These are phyloP conservation scores for Nothura maculosa DNA, from an alignment of 2,797 vertebrate genomes.

Conservation along the genomic window DNA sequence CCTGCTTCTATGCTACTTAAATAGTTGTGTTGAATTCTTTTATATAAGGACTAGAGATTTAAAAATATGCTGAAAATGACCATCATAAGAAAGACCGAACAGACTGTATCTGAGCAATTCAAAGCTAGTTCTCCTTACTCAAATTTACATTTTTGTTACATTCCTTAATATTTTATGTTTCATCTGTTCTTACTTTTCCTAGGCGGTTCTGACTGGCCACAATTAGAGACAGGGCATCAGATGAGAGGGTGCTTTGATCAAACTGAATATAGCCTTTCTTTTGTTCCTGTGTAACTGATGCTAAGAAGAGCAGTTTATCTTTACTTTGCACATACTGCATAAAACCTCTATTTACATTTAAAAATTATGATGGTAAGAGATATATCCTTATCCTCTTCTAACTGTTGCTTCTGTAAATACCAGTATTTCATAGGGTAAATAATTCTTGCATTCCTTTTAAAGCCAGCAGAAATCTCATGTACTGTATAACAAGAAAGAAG, in stretches of 20 bases:
- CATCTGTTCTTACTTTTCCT: conserved; percentile 21
- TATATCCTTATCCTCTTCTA: not conserved
- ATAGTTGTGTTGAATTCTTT: not conserved
- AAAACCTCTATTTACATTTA: not conserved
- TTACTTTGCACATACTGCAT: not conserved
- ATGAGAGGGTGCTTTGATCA: not conserved
- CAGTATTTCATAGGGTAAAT: not conserved
- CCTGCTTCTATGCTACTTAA: not conserved
- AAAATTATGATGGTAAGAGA: not conserved
- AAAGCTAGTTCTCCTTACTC: not conserved
- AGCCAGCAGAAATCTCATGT: not conserved
- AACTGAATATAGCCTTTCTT: not conserved
- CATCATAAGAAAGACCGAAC: not conserved
- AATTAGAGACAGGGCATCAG: not conserved
- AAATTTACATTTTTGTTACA: not conserved
- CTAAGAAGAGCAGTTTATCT: not conserved
- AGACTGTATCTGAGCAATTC: not conserved
- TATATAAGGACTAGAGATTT: not conserved
- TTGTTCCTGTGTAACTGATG: not conserved
- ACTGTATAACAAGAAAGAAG: not conserved
- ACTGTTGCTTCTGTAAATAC: not conserved
- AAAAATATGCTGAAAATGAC: not conserved
- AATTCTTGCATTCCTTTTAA: not conserved
- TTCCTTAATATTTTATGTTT: conserved; percentile 31
- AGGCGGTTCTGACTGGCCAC: not conserved